Evolutionary conservation across 2,797 vertebrate genomes (phyloP), one percentile per base, ranked within the genome.

Genomic region (Rhodeus uyekii): DNA sequence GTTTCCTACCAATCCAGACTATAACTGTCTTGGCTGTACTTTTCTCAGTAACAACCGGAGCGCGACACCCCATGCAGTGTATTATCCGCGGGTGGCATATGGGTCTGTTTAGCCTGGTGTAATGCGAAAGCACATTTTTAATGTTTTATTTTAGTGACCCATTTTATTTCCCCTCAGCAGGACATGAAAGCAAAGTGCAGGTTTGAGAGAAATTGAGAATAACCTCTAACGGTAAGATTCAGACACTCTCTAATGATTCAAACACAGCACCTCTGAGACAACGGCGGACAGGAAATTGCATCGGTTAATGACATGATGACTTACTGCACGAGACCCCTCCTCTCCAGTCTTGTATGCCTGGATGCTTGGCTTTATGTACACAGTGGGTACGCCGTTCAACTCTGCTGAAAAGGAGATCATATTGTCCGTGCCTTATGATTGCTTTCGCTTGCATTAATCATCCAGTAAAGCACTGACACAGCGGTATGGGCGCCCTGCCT

Each of bases 361-460:
- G 50, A 38, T 44, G 78, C 58, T 63, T 36, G 61, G 55, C 58
- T 72, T 63, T 58, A 60, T 76, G 81, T 64, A 77, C 36, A 83
- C 61, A 89, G 87, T 86, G 87, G 90, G 88, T 50, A 83, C 83
- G 83, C 87, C 86, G 38, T 74, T 83, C 61, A 64, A 85, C 83
- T 93, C 93, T 94, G 88, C 94, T 89, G 94, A 94, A 94, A 92
- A 93, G 92, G 92, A 95, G 95, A 95, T 96, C 94, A 94, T 96
- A 95, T 95, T 95, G 95, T 97, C 96, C 95, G 94, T 96, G 95
- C 95, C 91, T 97, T 97, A 96, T 97, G 96, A 97, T 96, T 97
- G 96, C 96, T 95, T 97, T 96, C 96, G 95, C 96, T 95, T 95
- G 92, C 97, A 99, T 99, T 98, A 99, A 99, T 99, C 97, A 98